Base-by-base conservation (phyloP, 2,113 vertebrate species). In the Oriolus oriolus region DNA sequence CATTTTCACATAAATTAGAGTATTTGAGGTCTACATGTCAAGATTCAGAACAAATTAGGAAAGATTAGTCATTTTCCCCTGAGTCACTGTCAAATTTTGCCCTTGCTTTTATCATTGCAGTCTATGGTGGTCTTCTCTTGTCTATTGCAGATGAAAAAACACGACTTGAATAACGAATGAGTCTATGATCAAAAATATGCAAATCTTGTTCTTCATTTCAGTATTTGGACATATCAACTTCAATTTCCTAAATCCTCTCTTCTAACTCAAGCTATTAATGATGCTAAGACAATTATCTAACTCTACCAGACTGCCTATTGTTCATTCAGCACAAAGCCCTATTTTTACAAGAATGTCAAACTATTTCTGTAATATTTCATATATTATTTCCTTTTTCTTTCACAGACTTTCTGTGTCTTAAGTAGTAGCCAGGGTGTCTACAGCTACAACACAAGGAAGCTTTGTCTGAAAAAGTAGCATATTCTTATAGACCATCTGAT, bases 231-330 rank as follows among this genome's bases (percentile, higher is more conserved):
- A 86, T 86, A 95, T 69, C 75, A 65, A 54, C 90, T 96, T 95
- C 69, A 83, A 79, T 87, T 95, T 95, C 87, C 89, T 76, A 96
- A 97, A 93, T 93, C 75, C 56, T 89, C 39, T 96, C 80, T 81
- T 87, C 69, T 87, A 85, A 83, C 53, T 93, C 63, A 68, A 86
- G 59, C 52, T 89, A 90, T 73, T 93, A 96, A 89, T 64, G 84
- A 95, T 76, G 57, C 50, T 93, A 91, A 94, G 89, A 93, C 81
- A 94, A 96, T 96, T 88, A 85, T 88, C 75, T 90, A 86, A 63
- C 54, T 87, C 66, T 66, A 83, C 54, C 87, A 94, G 65, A 59
- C 42, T 87, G 45, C 9, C n/a, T 57, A 69, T 69, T 90, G 71
- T 66, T 89, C 75, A 77, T 70, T 68, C 63, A 91, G 42, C 30